These are phyloP conservation scores for Triplophysa yarkandensis DNA, from an alignment of 2,797 vertebrate genomes.

Conservation along the genomic window DNA sequence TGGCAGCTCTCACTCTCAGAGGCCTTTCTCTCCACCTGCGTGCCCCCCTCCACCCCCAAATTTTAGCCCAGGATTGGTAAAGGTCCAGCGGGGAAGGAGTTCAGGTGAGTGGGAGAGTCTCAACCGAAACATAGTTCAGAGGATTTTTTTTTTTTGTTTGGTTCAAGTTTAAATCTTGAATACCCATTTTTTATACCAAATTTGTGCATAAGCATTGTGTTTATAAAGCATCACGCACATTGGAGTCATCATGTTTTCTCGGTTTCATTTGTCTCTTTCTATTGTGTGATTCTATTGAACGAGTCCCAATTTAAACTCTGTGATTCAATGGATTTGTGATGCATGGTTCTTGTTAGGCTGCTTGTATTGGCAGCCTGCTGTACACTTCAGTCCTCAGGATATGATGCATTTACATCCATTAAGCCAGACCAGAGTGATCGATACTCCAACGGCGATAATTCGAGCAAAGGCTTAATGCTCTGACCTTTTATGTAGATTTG, in stretches of 20 bases:
- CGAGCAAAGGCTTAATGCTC: slow-evolving; percentile 6
- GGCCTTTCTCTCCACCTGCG: slow-evolving; percentile 88
- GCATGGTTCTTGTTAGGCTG: slow-evolving; percentile 36
- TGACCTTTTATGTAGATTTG: not conserved
- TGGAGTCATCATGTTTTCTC: not conserved
- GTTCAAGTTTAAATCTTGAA: no score
- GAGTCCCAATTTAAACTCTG: not conserved
- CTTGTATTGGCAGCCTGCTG: slow-evolving; percentile 18
- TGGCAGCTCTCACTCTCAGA: slow-evolving; percentile 85
- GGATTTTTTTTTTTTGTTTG: no score
- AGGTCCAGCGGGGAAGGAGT: slow-evolving; percentile 82
- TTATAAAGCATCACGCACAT: not conserved
- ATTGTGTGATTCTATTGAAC: slow-evolving; percentile 21
- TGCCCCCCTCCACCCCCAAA: slow-evolving; percentile 85
- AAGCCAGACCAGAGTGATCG: slow-evolving; percentile 39
- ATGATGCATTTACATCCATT: slow-evolving; percentile 46
- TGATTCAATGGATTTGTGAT: slow-evolving; percentile 43
- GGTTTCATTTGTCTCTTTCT: not conserved
- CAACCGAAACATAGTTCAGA: no score
- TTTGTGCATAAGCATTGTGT: not conserved
- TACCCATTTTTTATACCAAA: no score
- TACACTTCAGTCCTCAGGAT: slow-evolving; percentile 20
- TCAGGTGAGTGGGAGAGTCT: slow-evolving; percentile 79
- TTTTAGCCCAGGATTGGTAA: slow-evolving; percentile 79
- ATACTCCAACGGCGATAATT: slow-evolving; percentile 42